A percentile compares a stretch with the other conserved stretches of the same genome.
These are phyloP conservation scores for Dryobotodes eremita DNA, from an alignment of 2,888 invertebrate species.

Conservation along the genomic window DNA sequence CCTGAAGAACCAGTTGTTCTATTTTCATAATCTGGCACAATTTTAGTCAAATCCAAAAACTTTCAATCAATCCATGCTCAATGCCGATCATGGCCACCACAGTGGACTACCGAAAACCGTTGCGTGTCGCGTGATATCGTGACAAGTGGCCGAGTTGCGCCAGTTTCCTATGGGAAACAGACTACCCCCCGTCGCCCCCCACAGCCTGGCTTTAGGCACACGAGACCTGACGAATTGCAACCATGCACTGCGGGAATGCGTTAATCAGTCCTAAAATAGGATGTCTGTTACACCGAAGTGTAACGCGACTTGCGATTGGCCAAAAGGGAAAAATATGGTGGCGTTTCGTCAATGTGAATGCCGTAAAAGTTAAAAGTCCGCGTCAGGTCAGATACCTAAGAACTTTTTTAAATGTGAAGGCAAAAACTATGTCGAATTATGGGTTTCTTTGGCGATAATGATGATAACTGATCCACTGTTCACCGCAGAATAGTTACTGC, in stretches of 20 bases:
- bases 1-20: neutral
- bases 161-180: slow-evolving; percentile 83
- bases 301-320: neutral
- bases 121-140: slow-evolving; percentile 84
- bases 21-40: neutral
- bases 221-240: slow-evolving; percentile 73
- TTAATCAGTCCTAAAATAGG: slow-evolving; percentile 73
- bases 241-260: slow-evolving; percentile 77
- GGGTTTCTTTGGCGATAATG: no score
- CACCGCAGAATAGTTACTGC: no score
- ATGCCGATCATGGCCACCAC: slow-evolving; percentile 64
- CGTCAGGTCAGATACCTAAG: no score
- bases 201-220: slow-evolving; percentile 20
- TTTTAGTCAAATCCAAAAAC: neutral
- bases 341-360: neutral
- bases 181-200: slow-evolving; percentile 18
- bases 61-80: neutral
- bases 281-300: slow-evolving; percentile 48
- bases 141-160: slow-evolving; percentile 70
- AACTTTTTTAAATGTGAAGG: no score
- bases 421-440: no score
- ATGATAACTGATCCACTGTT: no score
- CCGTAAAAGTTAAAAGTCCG: no score
- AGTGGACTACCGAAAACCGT: slow-evolving; percentile 71
- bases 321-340: no score